phyloP scores from a whole-genome alignment of 2,797 vertebrate genomes.

The Lithobates pipiens region DNA sequence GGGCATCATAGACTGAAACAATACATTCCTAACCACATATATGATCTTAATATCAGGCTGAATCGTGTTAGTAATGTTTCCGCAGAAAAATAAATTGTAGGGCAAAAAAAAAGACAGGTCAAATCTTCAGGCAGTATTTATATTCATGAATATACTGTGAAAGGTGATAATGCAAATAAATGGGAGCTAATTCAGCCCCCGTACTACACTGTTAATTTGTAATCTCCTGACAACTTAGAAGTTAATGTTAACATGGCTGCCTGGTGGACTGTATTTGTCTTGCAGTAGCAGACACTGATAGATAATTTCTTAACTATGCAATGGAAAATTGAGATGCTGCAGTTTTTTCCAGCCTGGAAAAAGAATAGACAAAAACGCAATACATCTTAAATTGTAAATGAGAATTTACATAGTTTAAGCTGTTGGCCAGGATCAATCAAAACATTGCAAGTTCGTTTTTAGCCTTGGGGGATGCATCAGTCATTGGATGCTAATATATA shows the following conservation, averaged over 20 bases:
- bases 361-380: constrained; percentile 13
- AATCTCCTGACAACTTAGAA: constrained; percentile 8
- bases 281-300: constrained; percentile 20
- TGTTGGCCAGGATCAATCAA: constrained; percentile 25
- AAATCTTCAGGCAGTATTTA: constrained; percentile 1
- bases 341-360: not conserved
- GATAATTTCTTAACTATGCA: constrained; percentile 17
- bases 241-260: constrained; percentile 18
- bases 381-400: constrained; percentile 13
- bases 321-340: constrained; percentile 22
- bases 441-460: constrained; percentile 14
- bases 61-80: no score
- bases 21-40: no score
- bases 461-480: constrained; percentile 8
- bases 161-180: constrained; percentile 17
- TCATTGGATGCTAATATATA: constrained; percentile 18
- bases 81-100: no score
- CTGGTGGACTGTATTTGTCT: constrained; percentile 22
- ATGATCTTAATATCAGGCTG: no score
- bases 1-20: no score
- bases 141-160: constrained; percentile 4
- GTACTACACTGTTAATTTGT: constrained; percentile 15
- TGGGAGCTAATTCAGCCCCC: not conserved
- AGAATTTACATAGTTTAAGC: constrained; percentile 24
- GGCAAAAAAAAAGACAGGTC: not conserved